Evolutionary conservation across 2,888 invertebrate species (phyloP), one percentile per base, ranked within the genome.

Genomic region (Drosophila aldrichi): DNA sequence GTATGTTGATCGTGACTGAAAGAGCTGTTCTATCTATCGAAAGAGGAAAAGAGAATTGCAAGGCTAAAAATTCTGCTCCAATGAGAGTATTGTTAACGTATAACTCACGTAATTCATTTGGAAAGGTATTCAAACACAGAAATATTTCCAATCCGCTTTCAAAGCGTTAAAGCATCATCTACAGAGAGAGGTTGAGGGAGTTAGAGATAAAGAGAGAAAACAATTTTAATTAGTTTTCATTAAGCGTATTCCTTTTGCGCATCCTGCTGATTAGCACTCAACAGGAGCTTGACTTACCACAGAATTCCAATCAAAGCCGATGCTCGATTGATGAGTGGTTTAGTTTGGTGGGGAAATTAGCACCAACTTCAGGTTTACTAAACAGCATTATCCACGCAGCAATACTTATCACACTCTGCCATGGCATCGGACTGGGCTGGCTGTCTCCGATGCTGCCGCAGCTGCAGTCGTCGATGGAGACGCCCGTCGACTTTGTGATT

Each of bases 401-500:
- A 16, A 91, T 89, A 9, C 61, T 92, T 22, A 86, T 92, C 48
- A 77, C 90, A 55, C 74, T 92, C 48, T 82, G 89, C 9, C 92
- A 92, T 88, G 92, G 92, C 58, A 82, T 91, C 18, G 86, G 81
- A 8, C 51, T 91, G 43, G 92, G 92, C 3, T 92, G 92, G 92
- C 68, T 92, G 3, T 86, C 92, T 1, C 92, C 92, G 9, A 91
- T 91, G 81, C 43, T 92, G 43, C 79, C 81, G 0, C 68, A 83
- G 61, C 69, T 92, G 46, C 87, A 90, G 52, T 88, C 90, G 6
- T 38, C 61, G 0, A 18, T 32, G 14, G 72, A 86, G 20, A 85
- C 90, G 2, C 92, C 92, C 0, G 64, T 92, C 48, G 41, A 74
- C 34, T 92, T 92, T 52, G 56, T 61, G 52, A 77, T 92, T 32